Conservation (phyloP, 2,797 vertebrate species). For the Gallirallus australis region DNA sequence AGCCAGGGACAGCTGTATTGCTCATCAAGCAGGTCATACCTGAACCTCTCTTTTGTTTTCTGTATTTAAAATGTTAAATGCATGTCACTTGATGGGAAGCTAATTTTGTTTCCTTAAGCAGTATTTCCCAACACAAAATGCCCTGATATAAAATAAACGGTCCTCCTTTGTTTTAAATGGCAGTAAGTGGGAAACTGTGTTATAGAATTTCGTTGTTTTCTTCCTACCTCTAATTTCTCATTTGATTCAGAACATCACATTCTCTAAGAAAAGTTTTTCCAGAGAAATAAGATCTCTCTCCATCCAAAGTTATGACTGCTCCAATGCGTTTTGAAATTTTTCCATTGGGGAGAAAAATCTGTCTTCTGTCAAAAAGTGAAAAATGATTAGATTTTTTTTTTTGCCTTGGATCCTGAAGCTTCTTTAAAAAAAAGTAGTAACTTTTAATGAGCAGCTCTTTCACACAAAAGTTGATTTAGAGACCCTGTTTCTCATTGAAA, state of each 20-base stretch:
- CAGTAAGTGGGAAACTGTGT: not conserved
- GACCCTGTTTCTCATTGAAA: not conserved
- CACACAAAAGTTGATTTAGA: not conserved
- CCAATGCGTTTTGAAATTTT: constrained; percentile 1
- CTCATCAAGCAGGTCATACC: not conserved
- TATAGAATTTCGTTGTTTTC: not conserved
- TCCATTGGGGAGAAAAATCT: not conserved
- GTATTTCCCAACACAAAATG: constrained; percentile 3
- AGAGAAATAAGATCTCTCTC: not conserved
- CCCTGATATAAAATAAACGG: not conserved
- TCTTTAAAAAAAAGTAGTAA: not conserved
- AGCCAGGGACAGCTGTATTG: not conserved
- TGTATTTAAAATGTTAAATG: not conserved
- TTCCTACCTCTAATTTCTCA: not conserved
- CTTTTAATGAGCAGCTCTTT: not conserved
- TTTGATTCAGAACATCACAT: not conserved
- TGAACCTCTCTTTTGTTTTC: not conserved
- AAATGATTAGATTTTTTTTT: not conserved
- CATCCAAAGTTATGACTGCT: not conserved
- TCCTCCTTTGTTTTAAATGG: not conserved
- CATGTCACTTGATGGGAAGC: not conserved
- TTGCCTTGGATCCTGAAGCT: not conserved
- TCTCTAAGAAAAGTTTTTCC: constrained; percentile 17
- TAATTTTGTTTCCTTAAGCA: not conserved
- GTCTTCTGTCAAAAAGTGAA: not conserved